phyloP scores from a whole-genome alignment of 1,140 invertebrate genomes.

The Chelonus insularis region DNA sequence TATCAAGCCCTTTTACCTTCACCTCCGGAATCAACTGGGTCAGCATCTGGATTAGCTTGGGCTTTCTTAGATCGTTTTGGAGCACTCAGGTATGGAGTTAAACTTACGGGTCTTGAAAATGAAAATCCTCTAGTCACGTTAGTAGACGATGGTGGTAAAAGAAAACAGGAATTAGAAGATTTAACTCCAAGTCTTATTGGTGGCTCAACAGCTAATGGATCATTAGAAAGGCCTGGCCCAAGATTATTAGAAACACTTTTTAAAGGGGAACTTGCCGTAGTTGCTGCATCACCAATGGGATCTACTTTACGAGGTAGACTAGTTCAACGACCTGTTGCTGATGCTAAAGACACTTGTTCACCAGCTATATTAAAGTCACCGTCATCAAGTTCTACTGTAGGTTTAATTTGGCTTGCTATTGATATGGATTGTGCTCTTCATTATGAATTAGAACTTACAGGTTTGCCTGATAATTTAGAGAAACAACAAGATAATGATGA shows the following conservation, averaged over 20 bases:
- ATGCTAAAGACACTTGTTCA: slow-evolving; percentile 70
- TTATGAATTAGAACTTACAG: slow-evolving; percentile 70
- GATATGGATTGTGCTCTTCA: slow-evolving; percentile 81
- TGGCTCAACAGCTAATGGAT: slow-evolving; percentile 68
- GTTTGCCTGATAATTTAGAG: slow-evolving; percentile 31
- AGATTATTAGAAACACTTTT: slow-evolving; percentile 78
- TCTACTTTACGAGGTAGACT: slow-evolving; percentile 68
- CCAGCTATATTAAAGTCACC: slow-evolving; percentile 69
- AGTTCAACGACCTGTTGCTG: slow-evolving; percentile 70
- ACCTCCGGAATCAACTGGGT: slow-evolving; percentile 56
- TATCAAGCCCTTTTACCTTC: slow-evolving; percentile 69
- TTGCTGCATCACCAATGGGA: slow-evolving; percentile 66
- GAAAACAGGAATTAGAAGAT: slow-evolving; percentile 70
- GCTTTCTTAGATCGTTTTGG: slow-evolving; percentile 77
- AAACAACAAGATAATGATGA: not conserved
- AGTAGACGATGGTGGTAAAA: slow-evolving; percentile 70
- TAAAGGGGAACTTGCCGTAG: slow-evolving; percentile 74
- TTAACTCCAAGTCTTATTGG: slow-evolving; percentile 65
- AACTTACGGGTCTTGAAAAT: slow-evolving; percentile 60
- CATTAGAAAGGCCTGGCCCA: slow-evolving; percentile 67
- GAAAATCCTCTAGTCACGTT: slow-evolving; percentile 70
- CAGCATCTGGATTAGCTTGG: slow-evolving; percentile 74
- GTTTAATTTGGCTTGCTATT: slow-evolving; percentile 79
- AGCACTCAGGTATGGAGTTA: slow-evolving; percentile 71
- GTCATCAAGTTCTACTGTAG: slow-evolving; percentile 62